A percentile compares a stretch with the other conserved stretches of the same genome.
Conservation (phyloP, 2,888 invertebrate genomes). For the Exocentrus adspersus region DNA sequence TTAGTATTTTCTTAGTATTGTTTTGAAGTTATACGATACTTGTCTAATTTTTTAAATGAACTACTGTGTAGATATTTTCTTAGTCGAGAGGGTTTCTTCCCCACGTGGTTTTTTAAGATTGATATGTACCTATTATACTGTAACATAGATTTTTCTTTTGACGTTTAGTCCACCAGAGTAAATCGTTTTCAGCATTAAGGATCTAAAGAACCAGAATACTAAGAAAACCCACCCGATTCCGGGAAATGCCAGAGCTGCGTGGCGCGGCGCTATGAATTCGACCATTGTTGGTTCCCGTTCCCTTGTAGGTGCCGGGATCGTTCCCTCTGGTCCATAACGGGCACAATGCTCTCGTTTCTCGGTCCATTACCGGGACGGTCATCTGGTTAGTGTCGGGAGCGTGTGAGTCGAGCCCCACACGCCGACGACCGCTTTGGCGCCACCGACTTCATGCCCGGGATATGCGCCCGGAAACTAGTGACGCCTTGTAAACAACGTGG, state of each 20-base stretch:
- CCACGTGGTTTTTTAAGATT: too few relatives aligned
- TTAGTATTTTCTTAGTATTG: too few relatives aligned
- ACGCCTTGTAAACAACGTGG: slow-evolving; percentile 37
- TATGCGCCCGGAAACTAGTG: slow-evolving; percentile 27
- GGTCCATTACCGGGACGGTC: slow-evolving; percentile 50
- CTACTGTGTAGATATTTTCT: too few relatives aligned
- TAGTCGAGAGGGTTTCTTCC: too few relatives aligned
- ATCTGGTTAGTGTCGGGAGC: slow-evolving; percentile 50
- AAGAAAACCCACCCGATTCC: neutral
- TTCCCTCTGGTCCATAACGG: slow-evolving; percentile 26
- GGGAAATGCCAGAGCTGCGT: neutral
- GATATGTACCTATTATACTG: too few relatives aligned
- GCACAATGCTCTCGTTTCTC: slow-evolving; percentile 49
- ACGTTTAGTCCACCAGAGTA: too few relatives aligned
- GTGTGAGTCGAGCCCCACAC: slow-evolving; percentile 39
- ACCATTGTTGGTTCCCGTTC: slow-evolving; percentile 7
- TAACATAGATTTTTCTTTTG: too few relatives aligned
- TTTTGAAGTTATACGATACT: too few relatives aligned
- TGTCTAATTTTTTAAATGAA: too few relatives aligned
- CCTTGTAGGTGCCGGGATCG: slow-evolving; percentile 37
- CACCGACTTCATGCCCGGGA: slow-evolving; percentile 34
- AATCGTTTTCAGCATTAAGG: too few relatives aligned
- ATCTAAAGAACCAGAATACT: neutral
- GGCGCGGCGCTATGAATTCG: slow-evolving; percentile 6
- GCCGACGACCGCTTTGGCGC: slow-evolving; percentile 38